A percentile compares a stretch with the other conserved stretches of the same genome.
Conservation (phyloP, 2,113 vertebrate species). For the Grallaria varia region DNA sequence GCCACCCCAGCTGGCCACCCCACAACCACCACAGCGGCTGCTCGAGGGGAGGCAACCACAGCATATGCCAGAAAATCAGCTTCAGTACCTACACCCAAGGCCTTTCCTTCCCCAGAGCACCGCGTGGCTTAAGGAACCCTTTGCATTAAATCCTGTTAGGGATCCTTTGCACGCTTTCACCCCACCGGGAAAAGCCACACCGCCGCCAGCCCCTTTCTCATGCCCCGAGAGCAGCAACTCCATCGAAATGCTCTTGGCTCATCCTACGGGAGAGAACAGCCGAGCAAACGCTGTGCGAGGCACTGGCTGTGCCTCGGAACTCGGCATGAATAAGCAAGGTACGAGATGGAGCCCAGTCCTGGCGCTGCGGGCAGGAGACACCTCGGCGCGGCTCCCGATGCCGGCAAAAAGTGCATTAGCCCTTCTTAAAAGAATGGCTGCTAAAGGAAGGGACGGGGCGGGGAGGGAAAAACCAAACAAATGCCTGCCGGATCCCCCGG, state of each 20-base stretch:
- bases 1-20: neutral
- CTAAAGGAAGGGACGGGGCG: neutral
- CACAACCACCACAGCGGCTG: neutral
- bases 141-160: neutral
- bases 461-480: neutral
- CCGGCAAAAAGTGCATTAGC: neutral
- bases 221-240: rapidly evolving
- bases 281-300: neutral
- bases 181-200: neutral
- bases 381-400: neutral
- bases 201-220: neutral
- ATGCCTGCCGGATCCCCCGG: neutral
- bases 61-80: neutral
- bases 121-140: neutral
- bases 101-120: neutral
- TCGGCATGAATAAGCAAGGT: slow-evolving; percentile 34
- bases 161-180: neutral
- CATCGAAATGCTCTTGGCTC: neutral
- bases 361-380: neutral
- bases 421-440: neutral
- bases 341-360: neutral
- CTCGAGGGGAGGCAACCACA: neutral
- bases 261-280: neutral
- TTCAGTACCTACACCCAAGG: neutral
- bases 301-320: neutral